Percentiles rank a stretch among this genome's conserved stretches.
Evolutionary conservation across 1,140 invertebrate species (phyloP).

Genomic region (Drosophila parvula): DNA sequence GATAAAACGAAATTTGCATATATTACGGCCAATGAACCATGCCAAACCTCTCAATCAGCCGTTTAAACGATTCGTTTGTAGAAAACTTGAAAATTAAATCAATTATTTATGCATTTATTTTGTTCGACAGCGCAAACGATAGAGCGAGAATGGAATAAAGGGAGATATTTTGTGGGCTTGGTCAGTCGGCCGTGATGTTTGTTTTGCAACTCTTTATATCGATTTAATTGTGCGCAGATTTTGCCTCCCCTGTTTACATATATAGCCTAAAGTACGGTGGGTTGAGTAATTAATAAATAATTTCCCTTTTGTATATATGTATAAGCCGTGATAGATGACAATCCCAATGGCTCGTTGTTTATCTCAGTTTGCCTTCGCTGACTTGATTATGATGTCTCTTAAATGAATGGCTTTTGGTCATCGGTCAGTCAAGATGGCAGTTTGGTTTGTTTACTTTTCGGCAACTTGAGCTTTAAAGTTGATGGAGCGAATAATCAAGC

Average conservation of each 20-base stretch:
- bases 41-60: constrained; percentile 10
- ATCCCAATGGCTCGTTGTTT: constrained; percentile 29
- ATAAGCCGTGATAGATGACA: constrained; percentile 51
- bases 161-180: constrained; percentile 30
- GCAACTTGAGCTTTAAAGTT: constrained; percentile 1
- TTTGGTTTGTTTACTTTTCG: constrained; percentile 12
- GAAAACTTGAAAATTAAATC: constrained; percentile 68
- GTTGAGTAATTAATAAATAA: constrained; percentile 78
- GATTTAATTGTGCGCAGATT: constrained; percentile 63
- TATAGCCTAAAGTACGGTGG: constrained; percentile 14
- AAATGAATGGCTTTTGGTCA: constrained; percentile 57
- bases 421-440: constrained; percentile 24
- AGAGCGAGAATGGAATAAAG: not conserved
- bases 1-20: constrained; percentile 30
- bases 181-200: constrained; percentile 35
- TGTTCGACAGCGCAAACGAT: constrained; percentile 21
- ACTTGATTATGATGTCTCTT: constrained; percentile 60
- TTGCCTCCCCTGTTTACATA: constrained; percentile 10
- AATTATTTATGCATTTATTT: constrained; percentile 78
- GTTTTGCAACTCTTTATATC: constrained; percentile 61
- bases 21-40: constrained; percentile 31
- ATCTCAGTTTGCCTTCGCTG: constrained; percentile 8
- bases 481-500: not conserved
- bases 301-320: constrained; percentile 50
- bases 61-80: constrained; percentile 47